These are phyloP conservation scores for Eutrigla gurnardus DNA, from an alignment of 2,797 vertebrate genomes.

Conservation along the genomic window DNA sequence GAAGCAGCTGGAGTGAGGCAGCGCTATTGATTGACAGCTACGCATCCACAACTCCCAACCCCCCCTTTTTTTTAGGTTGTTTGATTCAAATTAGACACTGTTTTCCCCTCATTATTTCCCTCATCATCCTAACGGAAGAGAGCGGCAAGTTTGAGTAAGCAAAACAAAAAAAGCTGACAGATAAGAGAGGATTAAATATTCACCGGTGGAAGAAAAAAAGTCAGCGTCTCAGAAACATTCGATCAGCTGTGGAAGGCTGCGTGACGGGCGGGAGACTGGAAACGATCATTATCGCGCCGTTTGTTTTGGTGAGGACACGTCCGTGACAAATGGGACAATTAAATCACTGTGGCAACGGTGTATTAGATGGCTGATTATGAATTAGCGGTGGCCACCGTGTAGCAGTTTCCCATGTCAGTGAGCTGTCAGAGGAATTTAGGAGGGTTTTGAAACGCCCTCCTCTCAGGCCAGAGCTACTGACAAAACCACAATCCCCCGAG, in stretches of 20 bases:
- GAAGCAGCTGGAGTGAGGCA: constrained; percentile 56
- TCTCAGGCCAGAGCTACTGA: constrained; percentile 8
- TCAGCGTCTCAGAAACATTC: constrained; percentile 55
- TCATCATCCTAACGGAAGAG: constrained; percentile 32
- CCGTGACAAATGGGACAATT: constrained; percentile 85
- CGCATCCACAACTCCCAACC: neutral
- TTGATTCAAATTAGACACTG: constrained; percentile 41
- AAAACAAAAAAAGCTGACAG: constrained; percentile 48
- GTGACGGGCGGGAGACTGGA: constrained; percentile 63
- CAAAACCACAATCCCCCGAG: neutral
- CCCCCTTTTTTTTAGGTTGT: constrained; percentile 17
- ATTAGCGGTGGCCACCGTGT: constrained; percentile 79
- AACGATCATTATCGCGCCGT: constrained; percentile 80
- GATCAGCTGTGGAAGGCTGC: constrained; percentile 62
- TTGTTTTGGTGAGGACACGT: constrained; percentile 82
- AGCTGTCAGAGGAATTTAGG: constrained; percentile 79
- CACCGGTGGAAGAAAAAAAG: constrained; percentile 32
- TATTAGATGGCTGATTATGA: constrained; percentile 85
- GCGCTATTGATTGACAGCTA: constrained; percentile 58
- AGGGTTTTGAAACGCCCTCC: constrained; percentile 43
- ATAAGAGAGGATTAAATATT: constrained; percentile 62
- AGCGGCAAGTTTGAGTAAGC: constrained; percentile 28
- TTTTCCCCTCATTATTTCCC: constrained; percentile 52
- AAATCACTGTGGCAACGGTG: constrained; percentile 82
- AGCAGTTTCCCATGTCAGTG: constrained; percentile 71